These are phyloP conservation scores for Delphinapterus leucas DNA, from an alignment of 2,113 vertebrate species.

Conservation along the genomic window DNA sequence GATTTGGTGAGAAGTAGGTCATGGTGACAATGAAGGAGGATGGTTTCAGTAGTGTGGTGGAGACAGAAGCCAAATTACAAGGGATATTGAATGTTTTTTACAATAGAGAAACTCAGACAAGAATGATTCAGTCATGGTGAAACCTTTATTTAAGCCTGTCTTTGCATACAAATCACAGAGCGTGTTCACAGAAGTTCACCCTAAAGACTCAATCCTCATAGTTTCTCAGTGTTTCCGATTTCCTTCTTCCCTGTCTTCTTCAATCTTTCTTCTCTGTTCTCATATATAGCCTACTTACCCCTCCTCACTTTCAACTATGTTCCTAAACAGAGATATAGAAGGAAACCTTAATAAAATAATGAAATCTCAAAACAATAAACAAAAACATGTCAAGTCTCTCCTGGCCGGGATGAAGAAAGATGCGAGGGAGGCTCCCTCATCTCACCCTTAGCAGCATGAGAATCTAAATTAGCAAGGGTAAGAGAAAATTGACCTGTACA, in stretches of 20 bases:
- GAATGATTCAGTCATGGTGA: background rate
- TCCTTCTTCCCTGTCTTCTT: constrained; percentile 15
- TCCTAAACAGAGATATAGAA: background rate
- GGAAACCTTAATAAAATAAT: background rate
- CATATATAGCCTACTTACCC: background rate
- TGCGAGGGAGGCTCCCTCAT: background rate
- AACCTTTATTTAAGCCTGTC: constrained; percentile 52
- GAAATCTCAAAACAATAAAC: background rate
- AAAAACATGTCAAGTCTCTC: background rate
- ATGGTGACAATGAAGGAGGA: background rate
- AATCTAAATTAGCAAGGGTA: background rate
- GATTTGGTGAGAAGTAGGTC: background rate
- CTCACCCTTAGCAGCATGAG: background rate
- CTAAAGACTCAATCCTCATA: background rate
- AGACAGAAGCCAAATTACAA: background rate
- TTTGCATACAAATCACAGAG: constrained; percentile 36
- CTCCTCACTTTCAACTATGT: constrained; percentile 21
- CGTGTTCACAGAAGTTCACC: background rate
- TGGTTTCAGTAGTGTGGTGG: background rate
- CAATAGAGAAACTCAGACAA: constrained; percentile 18
- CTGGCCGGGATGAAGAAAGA: background rate
- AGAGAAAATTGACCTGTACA: background rate
- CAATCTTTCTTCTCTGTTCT: background rate
- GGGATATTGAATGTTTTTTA: background rate
- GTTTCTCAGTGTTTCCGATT: background rate